Conservation (phyloP, 2,113 vertebrate species). For the Ceyx melanurus region DNA sequence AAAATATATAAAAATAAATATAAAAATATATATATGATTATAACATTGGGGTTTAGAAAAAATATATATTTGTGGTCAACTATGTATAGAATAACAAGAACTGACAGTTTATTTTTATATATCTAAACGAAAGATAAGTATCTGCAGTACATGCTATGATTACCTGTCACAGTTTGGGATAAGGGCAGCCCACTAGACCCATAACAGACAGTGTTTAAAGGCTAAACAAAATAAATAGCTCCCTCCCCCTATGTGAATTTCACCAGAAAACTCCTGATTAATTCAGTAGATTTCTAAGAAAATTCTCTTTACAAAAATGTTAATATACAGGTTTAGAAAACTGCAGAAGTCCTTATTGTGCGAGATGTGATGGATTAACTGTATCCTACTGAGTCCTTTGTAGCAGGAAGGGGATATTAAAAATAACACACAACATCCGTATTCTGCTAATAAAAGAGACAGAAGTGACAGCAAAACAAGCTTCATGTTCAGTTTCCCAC, state of each 20-base stretch:
- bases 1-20: too few relatives aligned
- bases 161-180: too few relatives aligned
- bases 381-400: not conserved
- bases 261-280: not conserved
- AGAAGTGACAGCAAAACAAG: not conserved
- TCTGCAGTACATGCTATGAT: not conserved
- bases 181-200: too few relatives aligned
- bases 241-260: rapidly evolving
- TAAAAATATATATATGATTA: not conserved
- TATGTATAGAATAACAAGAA: not conserved
- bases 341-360: rapidly evolving
- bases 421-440: not conserved
- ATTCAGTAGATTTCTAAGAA: not conserved
- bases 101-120: not conserved
- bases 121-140: not conserved
- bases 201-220: not conserved
- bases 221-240: not conserved
- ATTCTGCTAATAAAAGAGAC: not conserved
- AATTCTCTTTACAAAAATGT: not conserved
- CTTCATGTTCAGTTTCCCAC: not conserved
- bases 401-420: not conserved
- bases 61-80: not conserved
- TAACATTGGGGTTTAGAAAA: not conserved
- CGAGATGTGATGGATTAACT: not conserved
- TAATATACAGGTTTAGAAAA: not conserved